Base-by-base conservation (phyloP, 2,888 invertebrate genomes). In the Lycaena phlaeas region DNA sequence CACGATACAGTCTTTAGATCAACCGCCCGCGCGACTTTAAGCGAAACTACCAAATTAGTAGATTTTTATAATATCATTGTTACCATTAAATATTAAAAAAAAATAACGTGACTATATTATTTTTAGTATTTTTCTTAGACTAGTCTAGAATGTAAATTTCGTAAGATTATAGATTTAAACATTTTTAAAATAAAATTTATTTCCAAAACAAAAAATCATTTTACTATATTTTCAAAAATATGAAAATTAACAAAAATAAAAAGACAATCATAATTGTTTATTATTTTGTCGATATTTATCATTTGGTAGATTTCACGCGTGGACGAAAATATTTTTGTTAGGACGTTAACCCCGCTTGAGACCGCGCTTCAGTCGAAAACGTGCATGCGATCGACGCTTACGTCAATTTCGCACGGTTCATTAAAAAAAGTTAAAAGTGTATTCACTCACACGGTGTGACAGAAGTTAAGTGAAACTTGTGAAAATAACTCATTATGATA, bases 381-480 rank as follows among this genome's bases (percentile, higher is more conserved):
- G 51, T 61, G 64, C 63, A 56, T 61, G 49, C 68, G 65, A 45
- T 44, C 54, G 34, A 50, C 41, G 43, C 46, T 50, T 59, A 73
- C 78, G 77, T 70, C 47, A 63, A 54, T 52, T 51, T 56, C 51
- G 52, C 45, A 46, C 55, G 51, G 50, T 47, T 45, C 52, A 47
- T 49, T 29, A 56, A 59, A 22, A 53, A 56, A 55, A 26, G 25
- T 31, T 30, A 49, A 51, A 60, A 68, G 71, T 61, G 30, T 73
- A 69, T 71, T 70, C 68, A 68, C 70, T 70, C 73, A 66, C 64
- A 65, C 54, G 56, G 61, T 72, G 71, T 75, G 70, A 76, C 74
- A 65, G 61, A 68, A 72, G 73, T 76, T 76, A 57, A 75, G 77
- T 82, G 76, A 69, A 70, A 64, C 56, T 64, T 54, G 60, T 59